phyloP scores from a whole-genome alignment of 1,140 invertebrate species.

The Tetraneura akinire region DNA sequence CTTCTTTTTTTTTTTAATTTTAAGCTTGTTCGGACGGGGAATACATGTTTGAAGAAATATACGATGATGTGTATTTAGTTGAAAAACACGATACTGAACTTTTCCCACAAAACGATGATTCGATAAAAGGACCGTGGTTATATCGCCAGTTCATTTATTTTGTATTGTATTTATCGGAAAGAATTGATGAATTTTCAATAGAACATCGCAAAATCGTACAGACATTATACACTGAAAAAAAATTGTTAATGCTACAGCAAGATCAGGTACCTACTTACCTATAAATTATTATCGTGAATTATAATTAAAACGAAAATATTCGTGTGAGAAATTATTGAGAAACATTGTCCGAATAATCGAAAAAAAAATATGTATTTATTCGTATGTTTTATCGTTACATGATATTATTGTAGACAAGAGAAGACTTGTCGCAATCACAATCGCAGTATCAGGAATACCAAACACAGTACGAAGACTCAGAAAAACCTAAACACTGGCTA shows the following conservation, averaged over 20 bases:
- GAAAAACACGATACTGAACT: background rate
- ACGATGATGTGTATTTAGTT: constrained; percentile 23
- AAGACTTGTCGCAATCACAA: too few species aligned
- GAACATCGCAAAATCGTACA: background rate
- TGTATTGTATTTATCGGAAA: background rate
- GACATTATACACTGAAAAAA: background rate
- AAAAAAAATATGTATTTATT: too few species aligned
- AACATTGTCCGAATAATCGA: too few species aligned
- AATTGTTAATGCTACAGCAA: background rate
- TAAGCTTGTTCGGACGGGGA: constrained; percentile 58
- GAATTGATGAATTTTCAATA: constrained; percentile 5
- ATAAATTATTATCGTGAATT: too few species aligned
- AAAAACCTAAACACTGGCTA: background rate
- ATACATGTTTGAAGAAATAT: constrained; percentile 34
- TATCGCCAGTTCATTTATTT: background rate
- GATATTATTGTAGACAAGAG: too few species aligned
- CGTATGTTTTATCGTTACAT: too few species aligned
- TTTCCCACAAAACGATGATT: background rate
- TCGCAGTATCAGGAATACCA: too few species aligned
- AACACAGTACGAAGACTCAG: background rate
- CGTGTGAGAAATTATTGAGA: too few species aligned
- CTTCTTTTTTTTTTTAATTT: too few species aligned
- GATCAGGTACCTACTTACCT: too few species aligned
- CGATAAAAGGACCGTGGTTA: background rate
- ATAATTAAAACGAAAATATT: too few species aligned